These are phyloP conservation scores for Papilio dardanus DNA, from an alignment of 1,140 invertebrate species.

Conservation along the genomic window DNA sequence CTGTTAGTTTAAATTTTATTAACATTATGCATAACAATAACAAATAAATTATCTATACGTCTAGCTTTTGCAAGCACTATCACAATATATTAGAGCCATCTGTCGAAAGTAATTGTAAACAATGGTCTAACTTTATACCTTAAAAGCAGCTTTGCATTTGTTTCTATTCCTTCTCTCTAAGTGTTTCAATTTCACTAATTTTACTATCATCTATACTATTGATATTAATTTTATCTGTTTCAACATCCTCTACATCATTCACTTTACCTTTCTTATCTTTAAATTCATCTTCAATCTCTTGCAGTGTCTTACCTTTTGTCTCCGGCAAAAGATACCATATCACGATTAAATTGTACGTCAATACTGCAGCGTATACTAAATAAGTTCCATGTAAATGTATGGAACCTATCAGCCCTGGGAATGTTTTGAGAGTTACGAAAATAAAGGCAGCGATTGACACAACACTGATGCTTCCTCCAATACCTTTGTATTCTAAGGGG, in stretches of 20 bases:
- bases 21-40: background rate
- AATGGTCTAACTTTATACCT: background rate
- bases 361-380: constrained; percentile 45
- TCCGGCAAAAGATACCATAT: constrained; percentile 59
- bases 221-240: background rate
- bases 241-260: constrained; percentile 5
- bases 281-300: constrained; percentile 58
- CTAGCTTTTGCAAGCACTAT: background rate
- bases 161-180: constrained; percentile 5
- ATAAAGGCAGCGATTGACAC: constrained; percentile 44
- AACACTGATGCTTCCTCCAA: constrained; percentile 57
- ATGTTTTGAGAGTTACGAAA: constrained; percentile 54
- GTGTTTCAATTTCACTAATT: constrained; percentile 30
- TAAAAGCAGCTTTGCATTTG: background rate
- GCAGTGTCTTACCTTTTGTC: constrained; percentile 55
- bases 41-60: background rate
- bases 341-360: constrained; percentile 48
- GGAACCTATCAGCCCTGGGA: constrained; percentile 46
- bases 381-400: constrained; percentile 46
- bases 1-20: background rate
- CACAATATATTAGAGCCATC: background rate
- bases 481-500: constrained; percentile 59
- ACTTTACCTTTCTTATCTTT: constrained; percentile 39
- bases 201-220: constrained; percentile 17
- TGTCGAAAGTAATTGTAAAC: background rate